Percentiles rank a stretch among this genome's conserved stretches.
phyloP scores from a whole-genome alignment of 2,113 vertebrate species.

The Vulpes ferrilata region DNA sequence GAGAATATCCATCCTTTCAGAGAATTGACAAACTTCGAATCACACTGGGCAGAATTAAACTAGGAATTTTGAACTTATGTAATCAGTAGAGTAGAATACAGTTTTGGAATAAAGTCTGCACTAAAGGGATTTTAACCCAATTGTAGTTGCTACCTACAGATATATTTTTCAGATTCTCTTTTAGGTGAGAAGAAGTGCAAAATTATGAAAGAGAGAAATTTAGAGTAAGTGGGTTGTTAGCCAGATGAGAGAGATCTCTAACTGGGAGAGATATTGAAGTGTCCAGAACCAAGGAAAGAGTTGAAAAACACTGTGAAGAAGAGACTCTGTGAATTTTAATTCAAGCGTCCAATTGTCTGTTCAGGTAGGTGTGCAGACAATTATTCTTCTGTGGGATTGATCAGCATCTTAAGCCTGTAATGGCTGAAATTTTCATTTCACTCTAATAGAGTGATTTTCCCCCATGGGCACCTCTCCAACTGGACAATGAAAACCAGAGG shows the following conservation, averaged over 20 bases:
- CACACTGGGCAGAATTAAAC: background rate
- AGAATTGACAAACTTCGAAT: background rate
- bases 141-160: background rate
- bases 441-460: background rate
- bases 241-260: background rate
- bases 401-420: background rate
- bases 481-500: background rate
- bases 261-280: background rate
- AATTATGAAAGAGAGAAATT: conserved; percentile 53
- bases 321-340: background rate
- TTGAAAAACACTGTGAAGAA: background rate
- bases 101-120: background rate
- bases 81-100: background rate
- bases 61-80: background rate
- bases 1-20: background rate
- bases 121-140: background rate
- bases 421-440: conserved; percentile 11
- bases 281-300: background rate
- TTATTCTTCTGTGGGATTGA: background rate
- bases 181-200: conserved; percentile 29
- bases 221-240: background rate
- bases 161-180: background rate
- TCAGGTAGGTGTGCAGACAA: background rate
- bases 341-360: background rate
- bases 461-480: background rate